A percentile compares a stretch with the other conserved stretches of the same genome.
phyloP scores from a whole-genome alignment of 2,888 invertebrate species.

The Acanthosepion pharaonis region DNA sequence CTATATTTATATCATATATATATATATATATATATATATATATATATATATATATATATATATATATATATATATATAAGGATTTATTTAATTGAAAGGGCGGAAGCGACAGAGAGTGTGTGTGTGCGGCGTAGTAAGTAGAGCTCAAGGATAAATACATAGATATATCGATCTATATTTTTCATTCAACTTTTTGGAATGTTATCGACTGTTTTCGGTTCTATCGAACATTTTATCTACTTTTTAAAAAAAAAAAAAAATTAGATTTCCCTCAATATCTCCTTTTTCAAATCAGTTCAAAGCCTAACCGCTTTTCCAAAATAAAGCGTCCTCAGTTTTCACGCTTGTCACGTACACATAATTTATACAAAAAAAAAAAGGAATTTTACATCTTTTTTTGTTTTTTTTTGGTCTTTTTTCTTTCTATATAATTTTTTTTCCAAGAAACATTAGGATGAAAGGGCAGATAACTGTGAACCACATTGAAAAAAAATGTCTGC shows the following conservation, averaged over 20 bases:
- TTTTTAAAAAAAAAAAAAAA: too few species aligned
- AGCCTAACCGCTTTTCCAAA: background rate
- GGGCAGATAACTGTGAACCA: background rate
- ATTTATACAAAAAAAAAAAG: background rate
- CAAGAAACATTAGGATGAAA: background rate
- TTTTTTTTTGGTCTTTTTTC: background rate
- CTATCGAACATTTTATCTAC: background rate
- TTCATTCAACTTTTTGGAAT: background rate
- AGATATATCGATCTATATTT: background rate
- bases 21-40: background rate
- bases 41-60: background rate
- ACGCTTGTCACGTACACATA: background rate
- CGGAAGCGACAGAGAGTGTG: too few species aligned
- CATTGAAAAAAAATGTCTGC: background rate
- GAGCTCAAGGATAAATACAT: background rate
- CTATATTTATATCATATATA: background rate
- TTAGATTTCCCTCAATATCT: background rate
- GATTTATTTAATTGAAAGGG: background rate
- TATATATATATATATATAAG: background rate
- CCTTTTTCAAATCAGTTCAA: background rate
- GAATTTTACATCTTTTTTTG: background rate
- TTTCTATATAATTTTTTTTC: background rate
- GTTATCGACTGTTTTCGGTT: background rate
- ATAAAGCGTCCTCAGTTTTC: background rate
- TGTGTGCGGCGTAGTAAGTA: background rate